These are phyloP conservation scores for Stenurella melanura DNA, from an alignment of 2,888 invertebrate genomes.

Conservation along the genomic window DNA sequence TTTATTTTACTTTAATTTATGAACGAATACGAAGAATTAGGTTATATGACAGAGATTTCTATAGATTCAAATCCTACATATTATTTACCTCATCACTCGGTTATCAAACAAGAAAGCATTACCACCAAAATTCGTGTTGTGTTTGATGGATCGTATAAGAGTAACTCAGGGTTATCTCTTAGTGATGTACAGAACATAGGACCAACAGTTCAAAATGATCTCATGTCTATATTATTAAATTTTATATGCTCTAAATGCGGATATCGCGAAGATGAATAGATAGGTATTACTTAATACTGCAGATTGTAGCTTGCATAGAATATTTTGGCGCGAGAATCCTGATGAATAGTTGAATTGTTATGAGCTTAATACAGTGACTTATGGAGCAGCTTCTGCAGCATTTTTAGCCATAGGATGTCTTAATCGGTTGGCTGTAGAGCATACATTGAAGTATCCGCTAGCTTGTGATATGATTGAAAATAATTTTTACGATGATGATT, in stretches of 20 bases:
- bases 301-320: constrained; percentile 32
- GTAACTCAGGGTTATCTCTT: no score
- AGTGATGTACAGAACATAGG: no score
- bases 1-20: no score
- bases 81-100: no score
- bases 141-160: no score
- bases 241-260: not conserved
- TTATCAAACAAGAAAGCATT: no score
- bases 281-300: constrained; percentile 32
- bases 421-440: constrained; percentile 23
- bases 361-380: constrained; percentile 23
- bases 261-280: constrained; percentile 42
- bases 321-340: constrained; percentile 30
- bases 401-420: constrained; percentile 13
- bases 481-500: constrained; percentile 29
- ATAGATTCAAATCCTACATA: no score
- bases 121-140: no score
- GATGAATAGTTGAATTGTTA: constrained; percentile 16
- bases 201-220: not conserved
- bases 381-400: constrained; percentile 23
- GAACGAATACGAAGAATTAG: no score
- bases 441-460: not conserved
- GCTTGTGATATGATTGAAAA: constrained; percentile 12
- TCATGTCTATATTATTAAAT: not conserved
- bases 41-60: no score